phyloP scores from a whole-genome alignment of 2,888 invertebrate genomes.

The Belgica antarctica region DNA sequence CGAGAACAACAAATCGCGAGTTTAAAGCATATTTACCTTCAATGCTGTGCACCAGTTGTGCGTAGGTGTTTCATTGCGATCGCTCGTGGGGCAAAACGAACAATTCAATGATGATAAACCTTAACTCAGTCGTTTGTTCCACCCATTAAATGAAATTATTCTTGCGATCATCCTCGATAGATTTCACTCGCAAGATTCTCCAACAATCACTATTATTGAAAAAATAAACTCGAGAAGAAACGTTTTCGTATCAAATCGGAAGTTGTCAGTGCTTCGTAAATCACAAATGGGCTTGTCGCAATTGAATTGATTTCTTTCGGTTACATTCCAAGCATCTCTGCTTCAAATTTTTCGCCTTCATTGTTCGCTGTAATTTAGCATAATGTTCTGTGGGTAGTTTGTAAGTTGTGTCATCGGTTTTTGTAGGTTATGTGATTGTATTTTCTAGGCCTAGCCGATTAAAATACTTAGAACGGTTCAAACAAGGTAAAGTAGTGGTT shows the following conservation, averaged over 20 bases:
- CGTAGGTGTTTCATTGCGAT: constrained; percentile 42
- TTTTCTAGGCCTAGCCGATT: too few relatives aligned
- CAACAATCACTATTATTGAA: not conserved
- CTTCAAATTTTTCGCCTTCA: too few relatives aligned
- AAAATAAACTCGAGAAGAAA: not conserved
- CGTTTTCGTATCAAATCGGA: constrained; percentile 9
- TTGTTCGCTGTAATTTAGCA: too few relatives aligned
- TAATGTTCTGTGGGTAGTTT: too few relatives aligned
- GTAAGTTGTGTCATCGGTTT: too few relatives aligned
- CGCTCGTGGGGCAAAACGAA: constrained; percentile 41
- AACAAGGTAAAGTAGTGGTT: too few relatives aligned
- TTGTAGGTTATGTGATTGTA: too few relatives aligned
- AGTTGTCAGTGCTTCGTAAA: constrained; percentile 20
- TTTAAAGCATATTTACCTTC: constrained; percentile 39
- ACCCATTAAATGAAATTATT: constrained; percentile 24
- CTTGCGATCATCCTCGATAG: not conserved
- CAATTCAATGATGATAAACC: constrained; percentile 41
- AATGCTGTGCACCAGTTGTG: constrained; percentile 38
- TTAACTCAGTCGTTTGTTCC: constrained; percentile 39
- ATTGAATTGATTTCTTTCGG: not conserved
- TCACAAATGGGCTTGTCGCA: constrained; percentile 25
- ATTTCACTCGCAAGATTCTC: not conserved
- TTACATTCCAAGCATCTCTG: constrained; percentile 18
- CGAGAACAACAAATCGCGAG: not conserved
- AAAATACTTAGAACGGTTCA: too few relatives aligned